Base-by-base conservation (phyloP, 2,113 vertebrate genomes). In the Pseudopodoces humilis region DNA sequence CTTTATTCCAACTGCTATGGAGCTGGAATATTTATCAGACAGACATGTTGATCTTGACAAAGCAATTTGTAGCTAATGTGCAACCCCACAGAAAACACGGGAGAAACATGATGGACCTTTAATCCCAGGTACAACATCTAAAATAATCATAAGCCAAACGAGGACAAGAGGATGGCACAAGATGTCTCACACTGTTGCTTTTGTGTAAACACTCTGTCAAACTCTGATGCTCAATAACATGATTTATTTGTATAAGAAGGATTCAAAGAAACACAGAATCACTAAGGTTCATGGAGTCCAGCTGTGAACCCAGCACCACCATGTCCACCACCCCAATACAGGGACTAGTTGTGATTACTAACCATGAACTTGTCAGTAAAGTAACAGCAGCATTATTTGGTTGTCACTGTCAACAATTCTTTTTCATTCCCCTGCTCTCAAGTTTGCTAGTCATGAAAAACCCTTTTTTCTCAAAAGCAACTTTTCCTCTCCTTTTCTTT, bases 101-200 rank as follows among this genome's bases (percentile, higher is more conserved):
- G 28, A 39, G 59, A 58, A 79, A 64, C 28, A 58, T 2, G 5
- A 35, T 33, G 33, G 49, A 56, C 59, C 52, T 80, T 72, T 50
- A 69, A 50, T n/a, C 22, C 11, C 0, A 1, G 21, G 19, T 35
- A 12, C 5, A 41, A 50, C 44, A 44, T 55, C 25, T 21, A 41
- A 74, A 80, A 80, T n/a, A 84, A 23, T 33, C 60, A 79, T 25
- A 79, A 79, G 50, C 23, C 6, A 4, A 83, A 65, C 10, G 39
- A 91, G 44, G 84, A 78, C 65, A 84, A 81, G 65, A 58, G 47
- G 41, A 72, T 56, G n/a, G 39, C 31, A 68, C 58, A 91, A 86
- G 52, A 59, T 41, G 35, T 71, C 22, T 78, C 41, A 53, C 31
- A 62, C 7, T 5, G 2, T 3, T 72, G 50, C 33, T 39, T 74